Percentiles rank a stretch among this genome's conserved stretches.
phyloP scores from a whole-genome alignment of 2,797 vertebrate species.

The Odontamblyopus lacepedii region DNA sequence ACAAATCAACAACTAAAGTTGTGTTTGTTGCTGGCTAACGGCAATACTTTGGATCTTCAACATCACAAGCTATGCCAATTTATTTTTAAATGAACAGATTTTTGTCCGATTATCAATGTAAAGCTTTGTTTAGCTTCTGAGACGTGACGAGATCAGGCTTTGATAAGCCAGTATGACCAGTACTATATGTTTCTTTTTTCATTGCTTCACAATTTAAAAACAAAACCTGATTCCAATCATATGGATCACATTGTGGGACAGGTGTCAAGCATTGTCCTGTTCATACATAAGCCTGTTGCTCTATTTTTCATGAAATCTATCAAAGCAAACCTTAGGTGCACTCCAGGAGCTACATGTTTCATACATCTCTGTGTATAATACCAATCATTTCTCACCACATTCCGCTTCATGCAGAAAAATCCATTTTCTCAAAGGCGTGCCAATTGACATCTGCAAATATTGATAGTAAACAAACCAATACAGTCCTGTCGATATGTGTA shows the following conservation, averaged over 20 bases:
- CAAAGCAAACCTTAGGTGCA: constrained; percentile 20
- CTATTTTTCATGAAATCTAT: constrained; percentile 14
- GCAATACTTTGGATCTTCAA: no score
- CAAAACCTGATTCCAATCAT: not conserved
- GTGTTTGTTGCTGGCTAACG: no score
- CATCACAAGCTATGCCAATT: no score
- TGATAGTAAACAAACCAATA: constrained; percentile 73
- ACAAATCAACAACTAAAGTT: no score
- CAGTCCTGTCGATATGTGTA: constrained; percentile 47
- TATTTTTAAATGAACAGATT: no score
- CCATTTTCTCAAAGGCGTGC: constrained; percentile 67
- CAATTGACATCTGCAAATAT: constrained; percentile 72
- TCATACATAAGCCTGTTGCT: not conserved
- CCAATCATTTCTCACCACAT: constrained; percentile 59
- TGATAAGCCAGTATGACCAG: no score
- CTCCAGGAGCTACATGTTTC: constrained; percentile 10
- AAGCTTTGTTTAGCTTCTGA: no score
- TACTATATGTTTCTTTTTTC: no score
- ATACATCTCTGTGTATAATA: constrained; percentile 33
- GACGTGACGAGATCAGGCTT: no score
- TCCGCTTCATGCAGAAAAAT: constrained; percentile 67
- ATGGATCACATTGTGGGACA: no score
- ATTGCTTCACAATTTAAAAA: constrained; percentile 2
- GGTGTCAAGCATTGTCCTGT: constrained; percentile 13
- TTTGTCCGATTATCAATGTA: no score